Percentiles rank a stretch among this genome's conserved stretches.
Evolutionary conservation across 2,888 invertebrate species (phyloP).

Genomic region (Drosophila barbarae): DNA sequence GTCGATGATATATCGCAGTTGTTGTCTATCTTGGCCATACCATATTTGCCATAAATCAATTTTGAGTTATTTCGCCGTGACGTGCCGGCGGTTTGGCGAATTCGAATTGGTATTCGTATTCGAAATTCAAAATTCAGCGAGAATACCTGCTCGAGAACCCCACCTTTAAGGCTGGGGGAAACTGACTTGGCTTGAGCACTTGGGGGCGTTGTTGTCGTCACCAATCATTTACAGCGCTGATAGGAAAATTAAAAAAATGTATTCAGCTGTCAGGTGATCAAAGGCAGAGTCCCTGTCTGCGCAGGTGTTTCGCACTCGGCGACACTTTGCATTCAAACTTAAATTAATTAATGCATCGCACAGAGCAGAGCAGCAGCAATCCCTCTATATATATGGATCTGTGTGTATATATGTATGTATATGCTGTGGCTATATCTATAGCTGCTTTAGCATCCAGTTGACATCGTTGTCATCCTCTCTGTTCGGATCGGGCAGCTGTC

Average conservation of each 20-base stretch:
- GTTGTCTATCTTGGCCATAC: slow-evolving; percentile 56
- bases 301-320: slow-evolving; percentile 75
- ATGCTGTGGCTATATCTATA: background rate
- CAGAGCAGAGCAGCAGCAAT: slow-evolving; percentile 26
- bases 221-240: slow-evolving; percentile 49
- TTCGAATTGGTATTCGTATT: slow-evolving; percentile 40
- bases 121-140: slow-evolving; percentile 58
- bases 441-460: slow-evolving; percentile 42
- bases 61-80: slow-evolving; percentile 70
- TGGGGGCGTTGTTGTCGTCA: slow-evolving; percentile 32
- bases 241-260: slow-evolving; percentile 71
- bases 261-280: slow-evolving; percentile 73
- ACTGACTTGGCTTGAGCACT: slow-evolving; percentile 15
- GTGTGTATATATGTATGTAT: background rate
- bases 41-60: slow-evolving; percentile 72
- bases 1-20: slow-evolving; percentile 28
- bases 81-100: slow-evolving; percentile 51
- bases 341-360: slow-evolving; percentile 73
- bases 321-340: slow-evolving; percentile 70
- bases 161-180: slow-evolving; percentile 41
- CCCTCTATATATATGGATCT: background rate
- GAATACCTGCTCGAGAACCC: slow-evolving; percentile 47
- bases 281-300: slow-evolving; percentile 68
- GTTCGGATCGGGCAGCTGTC: slow-evolving; percentile 56
- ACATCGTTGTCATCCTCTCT: slow-evolving; percentile 40